phyloP scores from a whole-genome alignment of 37 sponge, comb jelly and placozoan genomes.

The Chondrosia reniformis region DNA sequence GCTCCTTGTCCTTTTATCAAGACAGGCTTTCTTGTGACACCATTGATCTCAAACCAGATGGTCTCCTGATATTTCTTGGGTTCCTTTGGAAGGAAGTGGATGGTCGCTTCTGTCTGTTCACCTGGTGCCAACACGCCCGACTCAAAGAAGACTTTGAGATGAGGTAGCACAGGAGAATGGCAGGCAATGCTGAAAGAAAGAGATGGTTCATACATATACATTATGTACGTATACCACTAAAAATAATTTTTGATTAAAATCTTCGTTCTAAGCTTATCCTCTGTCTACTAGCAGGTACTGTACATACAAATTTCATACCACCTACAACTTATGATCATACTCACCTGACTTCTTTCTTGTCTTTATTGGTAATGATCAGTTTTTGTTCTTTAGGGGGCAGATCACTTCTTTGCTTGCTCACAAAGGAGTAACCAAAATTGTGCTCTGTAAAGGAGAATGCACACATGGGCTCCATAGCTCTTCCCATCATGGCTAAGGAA shows the following conservation, averaged over 20 bases:
- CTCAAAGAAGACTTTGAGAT: conserved; percentile 60
- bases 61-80: conserved; percentile 53
- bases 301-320: neutral
- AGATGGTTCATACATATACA: neutral
- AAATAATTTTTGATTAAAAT: too few species aligned
- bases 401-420: conserved; percentile 53
- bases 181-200: conserved; percentile 58
- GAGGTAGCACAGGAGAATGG: conserved; percentile 43
- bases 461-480: conserved; percentile 74
- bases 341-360: conserved; percentile 76
- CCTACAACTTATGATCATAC: neutral
- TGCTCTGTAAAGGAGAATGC: conserved; percentile 81
- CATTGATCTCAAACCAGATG: conserved; percentile 86
- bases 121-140: conserved; percentile 68
- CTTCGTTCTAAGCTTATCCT: too few species aligned
- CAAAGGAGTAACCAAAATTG: conserved; percentile 89
- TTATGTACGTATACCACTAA: neutral
- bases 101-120: conserved; percentile 33
- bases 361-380: conserved; percentile 81
- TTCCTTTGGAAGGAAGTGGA: conserved; percentile 77
- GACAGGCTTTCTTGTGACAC: conserved; percentile 54
- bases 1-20: conserved; percentile 78
- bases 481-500: conserved; percentile 72
- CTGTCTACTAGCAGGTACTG: neutral
- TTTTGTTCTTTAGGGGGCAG: conserved; percentile 53